Base-by-base conservation (phyloP, 2,797 vertebrate species). In the Arctocebus calabarensis region DNA sequence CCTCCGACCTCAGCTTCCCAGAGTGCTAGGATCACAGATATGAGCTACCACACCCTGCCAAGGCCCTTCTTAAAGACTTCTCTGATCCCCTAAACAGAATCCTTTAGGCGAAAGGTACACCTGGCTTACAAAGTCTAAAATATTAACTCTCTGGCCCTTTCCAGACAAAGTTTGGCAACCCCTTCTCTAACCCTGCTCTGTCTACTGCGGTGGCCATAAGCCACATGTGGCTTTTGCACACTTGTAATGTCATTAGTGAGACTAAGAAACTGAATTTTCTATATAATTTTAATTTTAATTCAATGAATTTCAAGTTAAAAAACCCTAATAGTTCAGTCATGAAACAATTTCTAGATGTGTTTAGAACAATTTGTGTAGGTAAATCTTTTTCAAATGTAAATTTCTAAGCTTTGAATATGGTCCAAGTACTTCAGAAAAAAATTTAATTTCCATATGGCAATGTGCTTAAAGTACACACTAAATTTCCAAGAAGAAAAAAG, bases 381-480 rank as follows among this genome's bases (percentile, higher is more conserved):
- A 73, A 64, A 27, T 73, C 66, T 93, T 77, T 93, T 89, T n/a
- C n/a, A 92, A 29, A 23, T 57, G 19, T 79, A 73, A 43, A 64
- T 68, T 88, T 66, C 57, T 55, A 71, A 78, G 27, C 8, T 23
- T 94, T 16, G 5, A 61, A 40, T 87, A 84, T 5, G 20, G 43
- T 22, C 77, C 84, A 78, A 71, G 25, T 66, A 66, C 87, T 87
- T 88, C 55, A 66, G 32, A 84, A n/a, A 45, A 73, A 90, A 73
- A 94, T 6, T 91, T 59, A 40, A 27, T 48, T 91, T 88, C 29
- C 9, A 79, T 79, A 71, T 94, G 79, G 40, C n/a, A 40, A 8
- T 59, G 57, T 66, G 29, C 17, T 32, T 6, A 59, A 73, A 73
- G 48, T 64, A 20, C 4, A 84, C 27, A 73, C 17, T 79, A 78